Evolutionary conservation across 2,113 vertebrate species (phyloP), one percentile per base, ranked within the genome.

Genomic region (Brachirus orientalis): DNA sequence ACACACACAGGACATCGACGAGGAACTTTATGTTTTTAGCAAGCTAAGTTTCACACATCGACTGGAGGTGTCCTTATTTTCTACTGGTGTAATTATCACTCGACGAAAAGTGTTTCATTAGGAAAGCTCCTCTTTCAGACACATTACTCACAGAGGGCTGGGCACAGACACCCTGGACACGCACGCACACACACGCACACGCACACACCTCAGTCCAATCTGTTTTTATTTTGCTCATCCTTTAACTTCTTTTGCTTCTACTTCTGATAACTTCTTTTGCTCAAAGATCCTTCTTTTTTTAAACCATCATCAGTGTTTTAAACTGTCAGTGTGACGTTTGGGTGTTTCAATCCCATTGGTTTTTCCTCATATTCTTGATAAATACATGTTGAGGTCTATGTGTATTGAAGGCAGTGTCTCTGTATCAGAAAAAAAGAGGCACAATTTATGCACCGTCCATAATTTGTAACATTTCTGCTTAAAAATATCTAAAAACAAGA

Each of bases 31-130:
- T 82, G 81, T 85, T 86, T 88, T 88, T 85, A 88, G 86, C 80
- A 68, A 79, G 83, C 83, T 85, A 83, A 82, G 82, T 87, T 89
- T 91, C 88, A 88, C 89, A 91, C 89, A 36, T 89, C 8, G 72
- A 75, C 72, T 69, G 64, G 80, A 86, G 85, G 85, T 84, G 88
- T 86, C 83, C 67, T 82, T 77, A 78, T 80, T 86, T 83, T 89
- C 82, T 92, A 93, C 94, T 93, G 93, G 93, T 94, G 95, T 97
- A 95, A 98, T 98, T 98, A 97, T 98, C 97, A 97, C 96, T 95
- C 95, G 89, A 93, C 94, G 94, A 96, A 94, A 98, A 96, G 96
- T 98, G 96, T 97, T 98, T 98, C 96, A 98, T 98, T 98, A 98
- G 94, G 94, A 95, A 94, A 93, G 93, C 93, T 94, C 89, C 92